Base-by-base conservation (phyloP, 2,113 vertebrate genomes). In the Urocolius indicus region DNA sequence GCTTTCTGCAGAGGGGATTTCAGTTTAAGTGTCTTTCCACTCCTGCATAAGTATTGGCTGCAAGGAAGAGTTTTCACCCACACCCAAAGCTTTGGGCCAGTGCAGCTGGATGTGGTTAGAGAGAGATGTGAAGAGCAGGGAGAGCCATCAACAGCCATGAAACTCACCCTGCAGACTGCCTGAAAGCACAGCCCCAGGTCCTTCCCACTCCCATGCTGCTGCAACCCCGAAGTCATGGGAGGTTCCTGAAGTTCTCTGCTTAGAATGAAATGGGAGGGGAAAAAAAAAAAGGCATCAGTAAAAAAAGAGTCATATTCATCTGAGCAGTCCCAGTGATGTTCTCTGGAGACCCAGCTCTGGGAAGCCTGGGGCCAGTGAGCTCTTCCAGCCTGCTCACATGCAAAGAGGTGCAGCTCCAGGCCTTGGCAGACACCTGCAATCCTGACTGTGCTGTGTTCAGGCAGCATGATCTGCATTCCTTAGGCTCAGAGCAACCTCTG, bases 81-180 rank as follows among this genome's bases (percentile, higher is more conserved):
- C 1, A 0, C 22, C 1, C 38, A 41, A 12, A 41, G 2, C 73
- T 30, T 43, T 0, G 5, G 34, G n/a, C 15, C 58, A 23, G n/a
- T 1, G 24, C 26, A 10, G n/a, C 48, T 67, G 17, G 3, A 13
- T 45, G 68, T 13, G 68, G 45, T n/a, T 7, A 36, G 43, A 14
- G 20, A 26, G 45, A 68, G 68, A 34, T 22, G 22, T 52, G 55
- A 23, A 6, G 10, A 52, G 36, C 17, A 8, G 23, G 24, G 30
- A 14, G 4, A 14, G 4, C 55, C 63, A 23, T 2, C 29, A 21
- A 86, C 45, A 36, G 51, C 26, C 0, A 1, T 6, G 49, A 30
- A 52, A 29, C 32, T 45, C 26, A 1, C 15, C 52, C 67, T 16
- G 7, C 36, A n/a, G 52, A 5, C n/a, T 9, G 5, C 4, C n/a